phyloP scores from a whole-genome alignment of 2,113 vertebrate genomes.

The Furnarius figulus region DNA sequence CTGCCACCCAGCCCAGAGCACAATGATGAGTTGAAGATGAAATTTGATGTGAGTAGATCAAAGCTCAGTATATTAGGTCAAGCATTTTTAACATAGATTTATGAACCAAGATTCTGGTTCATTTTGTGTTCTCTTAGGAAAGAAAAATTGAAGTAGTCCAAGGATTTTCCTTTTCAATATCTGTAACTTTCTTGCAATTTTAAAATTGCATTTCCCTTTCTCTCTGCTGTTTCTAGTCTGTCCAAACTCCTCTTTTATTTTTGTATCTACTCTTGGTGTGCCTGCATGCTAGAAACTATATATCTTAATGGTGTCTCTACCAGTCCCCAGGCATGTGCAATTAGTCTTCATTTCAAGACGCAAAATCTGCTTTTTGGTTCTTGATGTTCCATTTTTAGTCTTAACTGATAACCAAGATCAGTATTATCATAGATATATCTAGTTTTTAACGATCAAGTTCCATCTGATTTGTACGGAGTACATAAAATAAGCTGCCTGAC shows the following conservation, averaged over 20 bases:
- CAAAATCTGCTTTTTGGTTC: neutral
- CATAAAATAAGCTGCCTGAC: neutral
- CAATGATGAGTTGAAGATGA: slow-evolving; percentile 22
- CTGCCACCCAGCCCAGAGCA: neutral
- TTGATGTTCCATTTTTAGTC: neutral
- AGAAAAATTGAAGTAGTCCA: neutral
- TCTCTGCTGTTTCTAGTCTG: neutral
- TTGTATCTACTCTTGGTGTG: neutral
- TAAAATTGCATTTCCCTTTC: neutral
- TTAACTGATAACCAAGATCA: neutral
- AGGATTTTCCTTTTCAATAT: neutral
- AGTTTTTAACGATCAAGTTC: neutral
- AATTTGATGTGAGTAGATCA: slow-evolving; percentile 43
- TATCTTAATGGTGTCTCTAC: neutral
- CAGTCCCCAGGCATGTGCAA: neutral
- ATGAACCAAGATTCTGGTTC: neutral
- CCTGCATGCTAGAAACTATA: neutral
- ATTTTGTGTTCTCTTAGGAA: neutral
- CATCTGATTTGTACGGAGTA: neutral
- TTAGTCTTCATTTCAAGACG: neutral
- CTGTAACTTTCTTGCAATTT: neutral
- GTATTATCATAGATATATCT: neutral
- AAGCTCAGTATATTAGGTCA: slow-evolving; percentile 29
- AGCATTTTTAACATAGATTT: neutral
- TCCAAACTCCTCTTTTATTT: neutral